A percentile compares a stretch with the other conserved stretches of the same genome.
phyloP scores from a whole-genome alignment of 2,797 vertebrate species.

The Coracias cyanogaster region DNA sequence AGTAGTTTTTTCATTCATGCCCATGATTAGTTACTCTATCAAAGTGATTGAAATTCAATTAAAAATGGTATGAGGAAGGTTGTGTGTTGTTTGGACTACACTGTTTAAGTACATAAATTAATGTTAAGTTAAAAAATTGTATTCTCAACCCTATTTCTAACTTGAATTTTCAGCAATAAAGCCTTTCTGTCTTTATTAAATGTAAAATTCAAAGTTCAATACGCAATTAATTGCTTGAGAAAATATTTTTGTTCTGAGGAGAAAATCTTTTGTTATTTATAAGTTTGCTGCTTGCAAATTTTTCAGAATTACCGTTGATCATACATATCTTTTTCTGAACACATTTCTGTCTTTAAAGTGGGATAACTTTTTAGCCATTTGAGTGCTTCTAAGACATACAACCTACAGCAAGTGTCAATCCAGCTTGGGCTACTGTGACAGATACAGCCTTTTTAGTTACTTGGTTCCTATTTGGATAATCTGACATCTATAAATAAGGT shows the following conservation, averaged over 20 bases:
- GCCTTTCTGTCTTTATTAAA: background rate
- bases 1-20: background rate
- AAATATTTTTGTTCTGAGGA: background rate
- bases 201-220: background rate
- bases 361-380: background rate
- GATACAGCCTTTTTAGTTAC: background rate
- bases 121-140: background rate
- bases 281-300: background rate
- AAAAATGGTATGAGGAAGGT: background rate
- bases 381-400: background rate
- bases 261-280: background rate
- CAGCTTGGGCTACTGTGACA: background rate
- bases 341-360: background rate
- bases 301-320: background rate
- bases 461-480: background rate
- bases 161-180: background rate
- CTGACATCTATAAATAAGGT: background rate
- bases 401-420: background rate
- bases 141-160: background rate
- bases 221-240: background rate
- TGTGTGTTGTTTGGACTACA: background rate
- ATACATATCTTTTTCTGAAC: background rate
- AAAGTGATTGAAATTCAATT: background rate
- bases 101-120: background rate
- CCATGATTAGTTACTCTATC: background rate